Conservation (phyloP, 2,797 vertebrate species). For the Anabacerthia variegaticeps region DNA sequence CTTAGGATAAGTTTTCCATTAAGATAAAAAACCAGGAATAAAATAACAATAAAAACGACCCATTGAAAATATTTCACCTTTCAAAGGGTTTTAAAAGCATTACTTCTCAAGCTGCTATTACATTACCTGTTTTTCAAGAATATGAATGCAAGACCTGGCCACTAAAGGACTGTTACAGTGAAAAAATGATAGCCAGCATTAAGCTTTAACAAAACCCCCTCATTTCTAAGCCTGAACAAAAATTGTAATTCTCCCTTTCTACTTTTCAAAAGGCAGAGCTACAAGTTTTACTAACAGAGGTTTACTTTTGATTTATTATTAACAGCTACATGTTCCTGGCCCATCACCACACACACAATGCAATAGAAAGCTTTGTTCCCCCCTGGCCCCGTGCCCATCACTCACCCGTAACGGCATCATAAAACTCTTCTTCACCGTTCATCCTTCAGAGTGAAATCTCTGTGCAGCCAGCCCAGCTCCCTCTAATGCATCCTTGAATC, state of each 20-base stretch:
- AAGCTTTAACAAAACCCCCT: not conserved
- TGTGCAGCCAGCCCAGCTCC: not conserved
- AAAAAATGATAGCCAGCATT: not conserved
- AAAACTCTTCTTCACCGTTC: slow-evolving; percentile 98
- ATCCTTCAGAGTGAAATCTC: slow-evolving; percentile 75
- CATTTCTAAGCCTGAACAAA: not conserved
- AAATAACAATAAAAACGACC: not conserved
- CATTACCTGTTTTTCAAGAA: not conserved
- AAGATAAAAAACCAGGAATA: not conserved
- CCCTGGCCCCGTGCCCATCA: not conserved
- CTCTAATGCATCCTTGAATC: slow-evolving; percentile 57
- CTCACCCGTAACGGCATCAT: slow-evolving; percentile 94
- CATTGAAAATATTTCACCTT: not conserved
- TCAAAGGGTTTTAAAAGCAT: not conserved
- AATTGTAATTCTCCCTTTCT: not conserved
- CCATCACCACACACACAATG: not conserved
- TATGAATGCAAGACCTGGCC: not conserved
- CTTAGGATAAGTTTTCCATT: not conserved
- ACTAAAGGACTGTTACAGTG: not conserved
- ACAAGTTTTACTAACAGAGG: not conserved
- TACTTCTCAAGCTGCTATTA: not conserved
- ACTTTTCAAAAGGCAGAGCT: not conserved
- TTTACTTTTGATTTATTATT: not conserved
- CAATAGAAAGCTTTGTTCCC: not conserved
- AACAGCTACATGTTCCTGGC: not conserved